phyloP scores from a whole-genome alignment of 2,797 vertebrate genomes.

The Apodemus agrarius region DNA sequence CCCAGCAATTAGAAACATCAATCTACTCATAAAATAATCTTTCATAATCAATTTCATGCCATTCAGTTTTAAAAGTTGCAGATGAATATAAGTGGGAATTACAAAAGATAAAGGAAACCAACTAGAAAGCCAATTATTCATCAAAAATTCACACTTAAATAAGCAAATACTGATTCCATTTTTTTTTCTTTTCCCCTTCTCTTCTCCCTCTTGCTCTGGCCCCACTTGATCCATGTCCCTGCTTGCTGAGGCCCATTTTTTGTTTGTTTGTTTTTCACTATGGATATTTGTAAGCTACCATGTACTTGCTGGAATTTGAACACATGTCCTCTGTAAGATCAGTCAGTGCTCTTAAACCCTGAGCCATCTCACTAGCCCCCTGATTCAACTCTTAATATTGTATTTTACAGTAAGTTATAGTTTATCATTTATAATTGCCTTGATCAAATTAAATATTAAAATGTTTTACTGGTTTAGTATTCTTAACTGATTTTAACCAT shows the following conservation, averaged over 20 bases:
- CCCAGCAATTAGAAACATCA: constrained; percentile 72
- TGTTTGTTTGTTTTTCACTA: no score
- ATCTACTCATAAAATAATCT: constrained; percentile 69
- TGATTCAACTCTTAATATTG: not conserved
- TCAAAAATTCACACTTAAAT: constrained; percentile 71
- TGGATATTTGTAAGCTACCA: no score
- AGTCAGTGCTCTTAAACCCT: no score
- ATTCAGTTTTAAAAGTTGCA: constrained; percentile 80
- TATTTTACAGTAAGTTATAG: not conserved
- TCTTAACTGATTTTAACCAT: not conserved
- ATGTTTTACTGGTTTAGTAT: not conserved
- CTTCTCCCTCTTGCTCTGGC: no score
- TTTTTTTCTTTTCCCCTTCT: no score
- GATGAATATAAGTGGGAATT: constrained; percentile 82
- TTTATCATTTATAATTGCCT: not conserved
- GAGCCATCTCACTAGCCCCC: no score
- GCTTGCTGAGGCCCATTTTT: no score
- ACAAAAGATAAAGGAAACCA: constrained; percentile 78
- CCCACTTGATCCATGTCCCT: no score
- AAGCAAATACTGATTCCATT: not conserved
- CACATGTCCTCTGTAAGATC: no score
- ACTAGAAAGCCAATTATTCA: constrained; percentile 74
- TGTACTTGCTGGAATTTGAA: no score
- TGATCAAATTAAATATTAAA: not conserved
- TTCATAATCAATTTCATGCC: constrained; percentile 84